Percentiles rank a stretch among this genome's conserved stretches.
phyloP scores from a whole-genome alignment of 2,113 vertebrate species.

The Balaeniceps rex region DNA sequence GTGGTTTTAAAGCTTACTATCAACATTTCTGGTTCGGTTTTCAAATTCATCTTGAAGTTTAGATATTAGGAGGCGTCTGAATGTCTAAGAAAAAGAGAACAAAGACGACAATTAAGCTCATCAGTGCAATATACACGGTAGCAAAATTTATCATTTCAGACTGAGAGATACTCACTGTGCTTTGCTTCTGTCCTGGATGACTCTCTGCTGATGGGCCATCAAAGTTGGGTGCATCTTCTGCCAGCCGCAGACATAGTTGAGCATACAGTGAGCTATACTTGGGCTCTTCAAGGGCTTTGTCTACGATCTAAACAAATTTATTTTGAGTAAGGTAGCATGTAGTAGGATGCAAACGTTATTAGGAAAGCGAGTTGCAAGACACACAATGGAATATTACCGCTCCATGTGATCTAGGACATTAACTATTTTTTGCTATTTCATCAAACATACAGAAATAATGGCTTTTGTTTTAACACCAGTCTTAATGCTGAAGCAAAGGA shows the following conservation, averaged over 20 bases:
- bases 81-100: slow-evolving; percentile 80
- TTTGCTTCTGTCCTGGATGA: slow-evolving; percentile 99
- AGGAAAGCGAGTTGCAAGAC: background rate
- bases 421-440: background rate
- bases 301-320: slow-evolving; percentile 86
- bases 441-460: background rate
- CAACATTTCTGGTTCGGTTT: slow-evolving; percentile 99
- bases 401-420: rapidly evolving
- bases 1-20: slow-evolving; percentile 79
- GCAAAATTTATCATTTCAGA: background rate
- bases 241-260: slow-evolving; percentile 99
- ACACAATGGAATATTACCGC: background rate
- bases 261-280: slow-evolving; percentile 99
- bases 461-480: background rate
- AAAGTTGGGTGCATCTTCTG: slow-evolving; percentile 99
- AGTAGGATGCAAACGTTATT: rapidly evolving
- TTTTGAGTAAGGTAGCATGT: background rate
- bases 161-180: slow-evolving; percentile 83
- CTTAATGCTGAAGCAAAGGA: background rate
- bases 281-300: slow-evolving; percentile 99
- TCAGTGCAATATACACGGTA: background rate
- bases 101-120: background rate
- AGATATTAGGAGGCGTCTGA: slow-evolving; percentile 99
- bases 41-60: slow-evolving; percentile 99
- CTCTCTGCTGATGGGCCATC: slow-evolving; percentile 98